phyloP scores from a whole-genome alignment of 37 sponge, comb jelly and placozoan genomes.

The Agelas oroides region DNA sequence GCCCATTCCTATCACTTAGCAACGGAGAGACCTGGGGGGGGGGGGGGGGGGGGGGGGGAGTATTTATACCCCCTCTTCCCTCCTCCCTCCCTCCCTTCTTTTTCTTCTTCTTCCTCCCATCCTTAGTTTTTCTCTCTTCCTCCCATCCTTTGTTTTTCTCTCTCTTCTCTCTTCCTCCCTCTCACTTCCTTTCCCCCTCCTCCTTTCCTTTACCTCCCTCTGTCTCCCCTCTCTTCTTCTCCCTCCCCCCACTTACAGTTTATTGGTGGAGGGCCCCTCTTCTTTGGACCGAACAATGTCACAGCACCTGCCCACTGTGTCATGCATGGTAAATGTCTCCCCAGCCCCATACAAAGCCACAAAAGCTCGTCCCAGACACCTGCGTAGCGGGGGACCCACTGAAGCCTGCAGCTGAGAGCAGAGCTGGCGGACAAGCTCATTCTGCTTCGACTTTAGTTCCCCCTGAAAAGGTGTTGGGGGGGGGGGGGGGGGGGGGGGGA shows the following conservation, averaged over 20 bases:
- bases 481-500: not conserved
- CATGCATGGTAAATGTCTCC: constrained; percentile 60
- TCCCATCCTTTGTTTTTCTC: not conserved
- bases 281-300: constrained; percentile 72
- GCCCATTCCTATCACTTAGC: no score
- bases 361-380: constrained; percentile 68
- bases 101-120: no score
- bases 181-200: not conserved
- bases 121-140: no score
- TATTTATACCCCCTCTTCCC: no score
- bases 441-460: constrained; percentile 57
- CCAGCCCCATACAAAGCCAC: constrained; percentile 76
- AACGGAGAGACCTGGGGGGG: no score
- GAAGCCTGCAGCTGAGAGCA: constrained; percentile 39
- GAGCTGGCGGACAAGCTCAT: constrained; percentile 62
- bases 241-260: constrained; percentile 15
- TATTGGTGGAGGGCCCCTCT: constrained; percentile 43
- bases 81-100: no score
- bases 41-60: no score
- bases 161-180: no score
- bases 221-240: no score
- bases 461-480: no score
- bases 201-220: not conserved
- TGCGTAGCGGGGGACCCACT: constrained; percentile 72
- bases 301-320: constrained; percentile 75